These are phyloP conservation scores for Deilephila porcellus DNA, from an alignment of 2,888 invertebrate species.

Conservation along the genomic window DNA sequence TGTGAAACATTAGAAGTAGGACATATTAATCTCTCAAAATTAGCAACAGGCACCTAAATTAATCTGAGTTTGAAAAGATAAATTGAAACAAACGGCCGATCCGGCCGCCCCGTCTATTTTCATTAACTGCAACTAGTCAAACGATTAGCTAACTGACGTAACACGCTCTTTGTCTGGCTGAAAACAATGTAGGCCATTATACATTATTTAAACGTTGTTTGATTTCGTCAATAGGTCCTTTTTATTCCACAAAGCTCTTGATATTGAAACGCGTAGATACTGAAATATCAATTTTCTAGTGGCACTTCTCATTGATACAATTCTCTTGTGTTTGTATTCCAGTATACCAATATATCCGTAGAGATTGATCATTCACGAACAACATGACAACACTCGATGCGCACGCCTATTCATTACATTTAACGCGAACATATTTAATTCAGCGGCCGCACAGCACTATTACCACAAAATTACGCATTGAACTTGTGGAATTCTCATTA, in stretches of 20 bases:
- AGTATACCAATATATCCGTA: neutral
- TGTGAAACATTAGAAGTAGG: neutral
- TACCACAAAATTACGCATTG: slow-evolving; percentile 35
- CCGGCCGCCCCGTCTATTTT: slow-evolving; percentile 27
- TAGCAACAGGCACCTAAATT: slow-evolving; percentile 25
- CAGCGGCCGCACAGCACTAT: neutral
- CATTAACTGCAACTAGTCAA: slow-evolving; percentile 27
- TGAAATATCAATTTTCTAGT: neutral
- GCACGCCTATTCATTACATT: neutral
- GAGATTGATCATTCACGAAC: neutral
- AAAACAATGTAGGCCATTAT: slow-evolving; percentile 11
- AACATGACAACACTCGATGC: neutral
- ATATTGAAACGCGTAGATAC: neutral
- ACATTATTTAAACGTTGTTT: slow-evolving; percentile 1
- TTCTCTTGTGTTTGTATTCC: neutral
- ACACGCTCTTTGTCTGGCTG: slow-evolving; percentile 4
- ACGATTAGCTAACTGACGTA: slow-evolving; percentile 23
- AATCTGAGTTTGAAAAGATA: slow-evolving; percentile 28
- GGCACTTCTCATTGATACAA: neutral
- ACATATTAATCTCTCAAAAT: slow-evolving; percentile 29
- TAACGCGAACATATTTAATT: neutral
- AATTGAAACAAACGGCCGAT: slow-evolving; percentile 27
- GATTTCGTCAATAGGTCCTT: neutral
- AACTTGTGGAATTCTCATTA: slow-evolving; percentile 50
- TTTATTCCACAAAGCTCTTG: neutral